Conservation (phyloP, 2,888 invertebrate genomes). For the Tenthredo amoena region DNA sequence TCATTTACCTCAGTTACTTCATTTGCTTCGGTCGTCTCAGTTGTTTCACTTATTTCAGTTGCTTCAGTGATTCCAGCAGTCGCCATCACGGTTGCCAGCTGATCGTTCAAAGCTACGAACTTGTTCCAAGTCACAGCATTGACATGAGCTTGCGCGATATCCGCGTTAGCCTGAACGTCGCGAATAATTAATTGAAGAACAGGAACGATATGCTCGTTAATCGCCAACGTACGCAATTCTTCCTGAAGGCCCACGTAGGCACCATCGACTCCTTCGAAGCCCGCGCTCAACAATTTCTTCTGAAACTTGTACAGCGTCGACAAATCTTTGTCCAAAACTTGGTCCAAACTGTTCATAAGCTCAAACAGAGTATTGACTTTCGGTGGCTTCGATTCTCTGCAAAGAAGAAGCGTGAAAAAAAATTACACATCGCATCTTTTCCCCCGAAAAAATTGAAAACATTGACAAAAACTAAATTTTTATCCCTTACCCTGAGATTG, state of each 20-base stretch:
- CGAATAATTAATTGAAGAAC: not conserved
- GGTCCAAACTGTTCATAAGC: constrained; percentile 26
- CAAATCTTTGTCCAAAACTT: constrained; percentile 24
- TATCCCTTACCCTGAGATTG: not conserved
- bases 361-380: constrained; percentile 10
- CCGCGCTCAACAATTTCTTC: constrained; percentile 38
- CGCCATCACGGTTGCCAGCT: not conserved
- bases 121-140: not conserved
- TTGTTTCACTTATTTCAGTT: not conserved
- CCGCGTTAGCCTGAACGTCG: not conserved
- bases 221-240: constrained; percentile 15
- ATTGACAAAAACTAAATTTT: not conserved
- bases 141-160: constrained; percentile 12
- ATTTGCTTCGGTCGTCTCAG: not conserved
- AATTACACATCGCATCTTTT: not conserved
- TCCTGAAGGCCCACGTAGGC: constrained; percentile 23
- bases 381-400: not conserved
- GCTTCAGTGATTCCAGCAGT: constrained; percentile 3
- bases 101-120: constrained; percentile 28
- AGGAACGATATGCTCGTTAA: constrained; percentile 30
- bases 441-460: not conserved
- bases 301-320: constrained; percentile 28
- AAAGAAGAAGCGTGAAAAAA: not conserved
- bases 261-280: not conserved
- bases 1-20: not conserved